A percentile compares a stretch with the other conserved stretches of the same genome.
These are phyloP conservation scores for Zaprionus lineosus DNA, from an alignment of 2,888 invertebrate genomes.

Conservation along the genomic window DNA sequence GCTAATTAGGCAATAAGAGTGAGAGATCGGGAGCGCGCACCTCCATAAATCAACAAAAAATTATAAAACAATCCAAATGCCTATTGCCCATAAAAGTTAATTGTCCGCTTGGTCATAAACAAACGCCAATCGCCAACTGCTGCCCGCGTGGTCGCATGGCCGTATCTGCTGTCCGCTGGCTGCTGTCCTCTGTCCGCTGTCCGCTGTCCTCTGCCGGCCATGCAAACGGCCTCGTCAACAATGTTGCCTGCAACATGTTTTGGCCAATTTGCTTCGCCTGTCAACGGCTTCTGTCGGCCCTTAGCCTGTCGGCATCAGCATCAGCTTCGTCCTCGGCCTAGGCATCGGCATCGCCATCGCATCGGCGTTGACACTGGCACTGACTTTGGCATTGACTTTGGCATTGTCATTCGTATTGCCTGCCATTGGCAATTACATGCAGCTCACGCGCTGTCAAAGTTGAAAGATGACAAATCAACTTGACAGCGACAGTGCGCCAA, in stretches of 20 bases:
- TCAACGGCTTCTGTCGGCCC: slow-evolving; percentile 59
- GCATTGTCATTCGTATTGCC: slow-evolving; percentile 22
- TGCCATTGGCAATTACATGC: slow-evolving; percentile 73
- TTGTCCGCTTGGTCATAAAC: slow-evolving; percentile 52
- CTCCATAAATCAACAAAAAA: slow-evolving; percentile 55
- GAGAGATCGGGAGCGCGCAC: slow-evolving; percentile 13
- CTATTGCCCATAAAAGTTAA: slow-evolving; percentile 59
- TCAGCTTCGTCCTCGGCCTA: slow-evolving; percentile 11
- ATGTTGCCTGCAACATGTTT: slow-evolving; percentile 50
- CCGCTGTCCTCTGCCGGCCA: slow-evolving; percentile 17
- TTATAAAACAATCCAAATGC: slow-evolving; percentile 64
- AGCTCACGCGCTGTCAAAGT: slow-evolving; percentile 76
- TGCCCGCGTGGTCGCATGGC: no score
- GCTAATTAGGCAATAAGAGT: slow-evolving; percentile 65
- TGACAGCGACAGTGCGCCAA: slow-evolving; percentile 67
- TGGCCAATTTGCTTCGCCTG: slow-evolving; percentile 70
- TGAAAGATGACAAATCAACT: slow-evolving; percentile 76
- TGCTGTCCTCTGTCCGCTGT: no score
- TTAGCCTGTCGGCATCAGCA: slow-evolving; percentile 31
- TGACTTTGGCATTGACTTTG: slow-evolving; percentile 30
- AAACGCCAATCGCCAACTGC: slow-evolving; percentile 27
- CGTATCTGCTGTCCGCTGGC: no score
- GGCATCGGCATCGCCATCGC: slow-evolving; percentile 9
- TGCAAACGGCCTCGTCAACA: slow-evolving; percentile 14
- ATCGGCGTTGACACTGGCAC: slow-evolving; percentile 24